Percentiles rank a stretch among this genome's conserved stretches.
These are phyloP conservation scores for Eidolon dupreanum DNA, from an alignment of 2,797 vertebrate genomes.

Conservation along the genomic window DNA sequence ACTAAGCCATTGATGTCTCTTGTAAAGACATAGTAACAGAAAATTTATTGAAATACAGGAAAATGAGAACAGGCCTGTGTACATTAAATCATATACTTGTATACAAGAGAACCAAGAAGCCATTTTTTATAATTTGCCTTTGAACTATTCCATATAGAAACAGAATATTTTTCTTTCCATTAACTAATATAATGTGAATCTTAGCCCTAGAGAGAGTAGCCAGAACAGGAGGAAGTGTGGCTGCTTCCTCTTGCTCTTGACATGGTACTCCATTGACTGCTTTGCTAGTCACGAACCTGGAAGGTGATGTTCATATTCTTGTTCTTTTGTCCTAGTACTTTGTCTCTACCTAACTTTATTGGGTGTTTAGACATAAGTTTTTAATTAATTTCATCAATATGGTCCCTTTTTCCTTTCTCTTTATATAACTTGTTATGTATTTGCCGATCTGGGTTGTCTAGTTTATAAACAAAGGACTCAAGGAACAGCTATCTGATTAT, in stretches of 20 bases:
- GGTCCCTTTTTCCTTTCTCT: neutral
- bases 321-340: neutral
- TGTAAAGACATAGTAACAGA: neutral
- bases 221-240: neutral
- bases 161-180: neutral
- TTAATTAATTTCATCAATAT: neutral
- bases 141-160: neutral
- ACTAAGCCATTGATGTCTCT: neutral
- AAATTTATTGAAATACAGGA: neutral
- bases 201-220: neutral
- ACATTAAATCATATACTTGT: neutral
- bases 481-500: conserved; percentile 33
- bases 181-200: neutral
- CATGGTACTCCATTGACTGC: neutral
- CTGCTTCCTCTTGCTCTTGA: neutral
- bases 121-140: neutral
- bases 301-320: neutral
- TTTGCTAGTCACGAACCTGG: neutral
- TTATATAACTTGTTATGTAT: conserved; percentile 42
- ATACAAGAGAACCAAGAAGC: conserved; percentile 19
- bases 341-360: neutral
- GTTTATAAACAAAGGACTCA: conserved; percentile 8
- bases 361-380: neutral
- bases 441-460: conserved; percentile 3
- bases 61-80: neutral